Conservation (phyloP, 53 echinoderm and acorn worm species). For the Henricia sp. region DNA sequence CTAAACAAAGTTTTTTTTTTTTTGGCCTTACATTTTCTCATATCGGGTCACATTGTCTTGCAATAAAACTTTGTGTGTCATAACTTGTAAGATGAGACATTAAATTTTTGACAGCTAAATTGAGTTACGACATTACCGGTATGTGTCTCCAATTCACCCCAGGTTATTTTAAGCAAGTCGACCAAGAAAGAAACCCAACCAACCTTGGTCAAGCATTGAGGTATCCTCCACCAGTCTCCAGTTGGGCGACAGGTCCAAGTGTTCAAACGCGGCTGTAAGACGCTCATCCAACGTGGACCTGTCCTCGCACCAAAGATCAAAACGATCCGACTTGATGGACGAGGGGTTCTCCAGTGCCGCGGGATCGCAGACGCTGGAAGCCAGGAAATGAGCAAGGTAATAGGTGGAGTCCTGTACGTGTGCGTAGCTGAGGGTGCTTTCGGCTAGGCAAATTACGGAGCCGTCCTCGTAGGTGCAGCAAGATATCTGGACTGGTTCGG, state of each 20-base stretch:
- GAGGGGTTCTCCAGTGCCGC: constrained; percentile 83
- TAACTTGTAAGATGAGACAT: too few species aligned
- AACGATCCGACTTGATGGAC: constrained; percentile 82
- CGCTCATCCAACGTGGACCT: constrained; percentile 79
- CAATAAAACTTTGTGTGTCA: too few species aligned
- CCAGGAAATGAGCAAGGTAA: constrained; percentile 86
- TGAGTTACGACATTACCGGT: too few species aligned
- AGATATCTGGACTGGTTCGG: constrained; percentile 76
- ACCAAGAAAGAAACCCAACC: too few species aligned
- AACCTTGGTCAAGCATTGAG: constrained; percentile 87
- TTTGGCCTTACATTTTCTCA: too few species aligned
- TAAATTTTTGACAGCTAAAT: too few species aligned
- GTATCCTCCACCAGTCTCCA: constrained; percentile 91
- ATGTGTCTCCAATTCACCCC: too few species aligned
- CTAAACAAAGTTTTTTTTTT: too few species aligned
- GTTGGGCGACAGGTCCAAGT: constrained; percentile 77
- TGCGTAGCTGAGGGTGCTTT: constrained; percentile 74
- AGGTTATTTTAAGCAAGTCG: too few species aligned
- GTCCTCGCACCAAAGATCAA: constrained; percentile 87
- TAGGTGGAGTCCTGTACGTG: constrained; percentile 80
- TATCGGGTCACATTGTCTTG: too few species aligned
- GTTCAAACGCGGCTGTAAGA: constrained; percentile 87
- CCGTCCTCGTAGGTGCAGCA: constrained; percentile 65
- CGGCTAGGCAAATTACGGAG: constrained; percentile 51
- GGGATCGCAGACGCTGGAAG: constrained; percentile 85